These are phyloP conservation scores for Semotilus atromaculatus DNA, from an alignment of 2,797 vertebrate species.

Conservation along the genomic window DNA sequence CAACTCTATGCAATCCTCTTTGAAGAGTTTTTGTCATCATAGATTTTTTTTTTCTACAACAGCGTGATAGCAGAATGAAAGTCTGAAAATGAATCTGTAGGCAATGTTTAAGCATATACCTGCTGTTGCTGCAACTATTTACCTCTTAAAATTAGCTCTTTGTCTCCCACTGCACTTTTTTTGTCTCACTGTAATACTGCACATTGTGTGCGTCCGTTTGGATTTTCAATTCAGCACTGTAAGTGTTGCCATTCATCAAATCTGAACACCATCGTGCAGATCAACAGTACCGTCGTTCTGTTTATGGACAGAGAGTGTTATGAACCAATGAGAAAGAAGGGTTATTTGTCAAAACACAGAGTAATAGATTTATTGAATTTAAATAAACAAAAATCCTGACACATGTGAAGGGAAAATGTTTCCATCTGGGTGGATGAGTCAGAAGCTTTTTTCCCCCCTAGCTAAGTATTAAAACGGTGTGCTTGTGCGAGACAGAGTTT, in stretches of 20 bases:
- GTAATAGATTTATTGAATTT: slow-evolving; percentile 38
- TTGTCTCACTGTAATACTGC: background rate
- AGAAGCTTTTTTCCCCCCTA: slow-evolving; percentile 58
- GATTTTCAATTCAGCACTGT: background rate
- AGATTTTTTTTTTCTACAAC: background rate
- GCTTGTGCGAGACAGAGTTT: slow-evolving; percentile 24
- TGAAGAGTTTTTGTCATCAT: background rate
- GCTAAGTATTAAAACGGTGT: slow-evolving; percentile 54
- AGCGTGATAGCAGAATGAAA: background rate
- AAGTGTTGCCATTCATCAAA: slow-evolving; percentile 23
- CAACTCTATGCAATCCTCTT: background rate
- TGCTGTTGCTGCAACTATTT: background rate
- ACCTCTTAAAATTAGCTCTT: background rate
- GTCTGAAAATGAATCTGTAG: background rate
- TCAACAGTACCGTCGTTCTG: background rate
- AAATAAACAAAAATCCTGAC: slow-evolving; percentile 47
- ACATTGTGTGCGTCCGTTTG: slow-evolving; percentile 10
- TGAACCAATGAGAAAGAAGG: slow-evolving; percentile 33
- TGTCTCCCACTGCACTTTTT: background rate
- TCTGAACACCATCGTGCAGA: background rate
- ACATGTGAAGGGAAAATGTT: slow-evolving; percentile 69
- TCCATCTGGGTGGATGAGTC: slow-evolving; percentile 79
- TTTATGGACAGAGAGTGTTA: slow-evolving; percentile 13
- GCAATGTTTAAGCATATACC: background rate
- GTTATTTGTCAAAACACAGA: slow-evolving; percentile 10